Conservation (phyloP, 2,113 vertebrate genomes). For the Hippocampus comes region DNA sequence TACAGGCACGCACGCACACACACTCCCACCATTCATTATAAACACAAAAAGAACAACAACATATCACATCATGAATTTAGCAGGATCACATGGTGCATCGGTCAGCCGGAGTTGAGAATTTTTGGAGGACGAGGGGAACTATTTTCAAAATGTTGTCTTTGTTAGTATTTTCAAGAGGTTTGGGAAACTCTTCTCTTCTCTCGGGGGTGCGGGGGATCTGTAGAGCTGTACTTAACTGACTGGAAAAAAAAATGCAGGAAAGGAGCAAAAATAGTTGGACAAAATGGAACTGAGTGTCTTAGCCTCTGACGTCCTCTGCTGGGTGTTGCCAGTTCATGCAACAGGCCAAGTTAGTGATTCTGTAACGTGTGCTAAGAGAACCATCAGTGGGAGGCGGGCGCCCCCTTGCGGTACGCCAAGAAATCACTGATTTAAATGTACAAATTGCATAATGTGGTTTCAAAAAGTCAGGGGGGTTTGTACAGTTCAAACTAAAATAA, state of each 20-base stretch:
- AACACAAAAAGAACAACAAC: not conserved
- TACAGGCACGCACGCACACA: not conserved
- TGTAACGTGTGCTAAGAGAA: too few species aligned
- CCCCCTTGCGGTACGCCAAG: too few species aligned
- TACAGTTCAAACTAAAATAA: too few species aligned
- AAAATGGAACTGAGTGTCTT: slow-evolving; percentile 4
- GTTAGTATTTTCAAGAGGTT: too few species aligned
- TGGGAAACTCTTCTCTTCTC: too few species aligned
- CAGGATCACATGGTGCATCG: not conserved
- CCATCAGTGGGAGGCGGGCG: too few species aligned
- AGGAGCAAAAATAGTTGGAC: not conserved
- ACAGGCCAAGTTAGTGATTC: not conserved
- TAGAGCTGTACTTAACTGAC: not conserved
- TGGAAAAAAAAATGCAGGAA: not conserved
- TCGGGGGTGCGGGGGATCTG: not conserved
- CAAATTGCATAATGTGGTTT: not conserved
- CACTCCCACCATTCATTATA: not conserved
- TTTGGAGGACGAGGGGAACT: not conserved
- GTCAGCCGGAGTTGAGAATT: not conserved
- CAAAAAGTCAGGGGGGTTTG: too few species aligned
- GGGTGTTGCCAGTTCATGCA: slow-evolving; percentile 10
- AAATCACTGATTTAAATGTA: not conserved
- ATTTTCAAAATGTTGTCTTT: too few species aligned
- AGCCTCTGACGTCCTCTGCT: slow-evolving; percentile 57
- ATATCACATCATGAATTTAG: not conserved